A percentile compares a stretch with the other conserved stretches of the same genome.
Evolutionary conservation across 2,113 vertebrate genomes (phyloP).

Genomic region (Setophaga coronata): DNA sequence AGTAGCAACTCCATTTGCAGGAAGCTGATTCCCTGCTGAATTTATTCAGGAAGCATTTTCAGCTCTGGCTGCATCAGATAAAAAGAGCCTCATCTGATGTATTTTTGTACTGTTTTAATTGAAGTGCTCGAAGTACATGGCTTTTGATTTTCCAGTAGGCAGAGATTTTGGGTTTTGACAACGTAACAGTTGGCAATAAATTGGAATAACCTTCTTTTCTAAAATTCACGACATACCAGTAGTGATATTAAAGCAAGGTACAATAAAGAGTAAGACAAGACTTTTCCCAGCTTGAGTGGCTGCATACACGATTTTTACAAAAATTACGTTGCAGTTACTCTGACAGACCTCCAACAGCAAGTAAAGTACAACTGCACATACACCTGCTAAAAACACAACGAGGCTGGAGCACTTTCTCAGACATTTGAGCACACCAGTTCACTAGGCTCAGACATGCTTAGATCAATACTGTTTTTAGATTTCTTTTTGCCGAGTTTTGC

Average conservation of each 20-base stretch:
- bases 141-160: background rate
- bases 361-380: background rate
- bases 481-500: constrained; percentile 76
- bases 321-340: accelerated
- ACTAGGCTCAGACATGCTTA: constrained; percentile 65
- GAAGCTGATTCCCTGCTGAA: background rate
- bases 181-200: background rate
- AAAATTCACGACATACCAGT: accelerated
- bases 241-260: background rate
- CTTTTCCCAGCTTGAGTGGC: background rate
- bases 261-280: background rate
- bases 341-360: background rate
- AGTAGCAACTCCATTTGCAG: background rate
- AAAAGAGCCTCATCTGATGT: background rate
- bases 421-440: constrained; percentile 89
- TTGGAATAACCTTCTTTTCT: background rate
- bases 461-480: constrained; percentile 65
- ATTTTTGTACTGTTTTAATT: constrained; percentile 2
- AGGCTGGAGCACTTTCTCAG: background rate
- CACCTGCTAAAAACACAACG: background rate
- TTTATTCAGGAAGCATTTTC: background rate
- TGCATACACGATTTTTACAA: background rate
- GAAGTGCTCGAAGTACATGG: background rate
- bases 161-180: background rate
- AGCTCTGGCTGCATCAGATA: background rate